Conservation (phyloP, 30 jellyfish, hydroid and myxozoan genomes). For the Aurelia aurita complex sp. Pacific region DNA sequence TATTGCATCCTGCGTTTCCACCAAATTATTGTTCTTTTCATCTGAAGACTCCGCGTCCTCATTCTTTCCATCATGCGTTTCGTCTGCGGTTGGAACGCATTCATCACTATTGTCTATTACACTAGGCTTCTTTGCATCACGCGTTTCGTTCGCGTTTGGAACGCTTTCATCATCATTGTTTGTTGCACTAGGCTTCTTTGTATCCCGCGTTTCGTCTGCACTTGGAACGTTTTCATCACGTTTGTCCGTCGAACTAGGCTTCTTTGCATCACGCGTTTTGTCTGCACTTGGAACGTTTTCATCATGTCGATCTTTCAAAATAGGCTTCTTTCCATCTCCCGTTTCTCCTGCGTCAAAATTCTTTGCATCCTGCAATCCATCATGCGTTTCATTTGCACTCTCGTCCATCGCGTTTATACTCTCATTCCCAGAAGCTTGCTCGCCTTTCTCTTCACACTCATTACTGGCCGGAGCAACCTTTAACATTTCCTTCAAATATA, state of each 20-base stretch:
- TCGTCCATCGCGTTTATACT: too few species aligned
- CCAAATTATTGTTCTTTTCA: too few species aligned
- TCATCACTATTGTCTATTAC: neutral
- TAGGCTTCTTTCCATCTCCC: neutral
- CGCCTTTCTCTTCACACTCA: neutral
- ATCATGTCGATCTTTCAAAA: neutral
- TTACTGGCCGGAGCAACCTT: neutral
- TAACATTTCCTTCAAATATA: conserved; percentile 79
- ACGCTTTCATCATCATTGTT: neutral
- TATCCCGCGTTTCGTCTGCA: neutral
- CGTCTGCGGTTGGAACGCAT: neutral
- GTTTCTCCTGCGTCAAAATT: neutral
- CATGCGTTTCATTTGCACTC: neutral
- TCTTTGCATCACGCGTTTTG: neutral
- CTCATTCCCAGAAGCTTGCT: neutral
- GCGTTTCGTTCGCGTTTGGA: neutral
- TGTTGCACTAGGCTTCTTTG: neutral
- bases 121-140: neutral
- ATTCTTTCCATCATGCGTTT: too few species aligned
- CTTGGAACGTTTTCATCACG: neutral
- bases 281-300: neutral
- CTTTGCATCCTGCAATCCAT: neutral
- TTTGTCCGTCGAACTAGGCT: neutral
- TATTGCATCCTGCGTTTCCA: too few species aligned
- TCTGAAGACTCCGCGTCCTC: too few species aligned